A percentile compares a stretch with the other conserved stretches of the same genome.
These are phyloP conservation scores for Aselliscus stoliczkanus DNA, from an alignment of 2,797 vertebrate genomes.

Conservation along the genomic window DNA sequence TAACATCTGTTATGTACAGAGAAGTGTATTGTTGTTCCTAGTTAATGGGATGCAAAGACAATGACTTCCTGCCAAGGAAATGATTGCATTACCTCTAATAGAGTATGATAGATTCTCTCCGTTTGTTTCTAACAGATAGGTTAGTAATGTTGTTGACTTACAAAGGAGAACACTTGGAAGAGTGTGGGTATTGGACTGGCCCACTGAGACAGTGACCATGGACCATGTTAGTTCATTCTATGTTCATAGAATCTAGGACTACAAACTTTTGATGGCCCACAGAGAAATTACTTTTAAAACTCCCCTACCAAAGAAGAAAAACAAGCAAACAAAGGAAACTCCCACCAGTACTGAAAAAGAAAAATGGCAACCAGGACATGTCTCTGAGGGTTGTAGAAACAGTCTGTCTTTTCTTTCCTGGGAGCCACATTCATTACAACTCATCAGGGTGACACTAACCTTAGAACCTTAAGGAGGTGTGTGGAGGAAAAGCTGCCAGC, in stretches of 20 bases:
- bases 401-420: not conserved
- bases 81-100: not conserved
- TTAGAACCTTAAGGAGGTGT: not conserved
- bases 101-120: not conserved
- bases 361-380: not conserved
- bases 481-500: not conserved
- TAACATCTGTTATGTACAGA: not conserved
- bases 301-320: not conserved
- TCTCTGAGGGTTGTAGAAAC: not conserved
- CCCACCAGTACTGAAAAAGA: not conserved
- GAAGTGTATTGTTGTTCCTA: not conserved
- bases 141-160: not conserved
- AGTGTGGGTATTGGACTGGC: not conserved
- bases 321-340: not conserved
- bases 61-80: not conserved
- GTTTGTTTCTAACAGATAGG: not conserved
- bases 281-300: not conserved
- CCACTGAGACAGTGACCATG: not conserved
- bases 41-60: not conserved
- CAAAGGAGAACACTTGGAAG: not conserved
- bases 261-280: not conserved
- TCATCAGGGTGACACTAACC: not conserved
- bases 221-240: not conserved
- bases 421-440: not conserved
- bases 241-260: not conserved